Percentiles rank a stretch among this genome's conserved stretches.
These are phyloP conservation scores for Helicoverpa assulta DNA, from an alignment of 2,888 invertebrate genomes.

Conservation along the genomic window DNA sequence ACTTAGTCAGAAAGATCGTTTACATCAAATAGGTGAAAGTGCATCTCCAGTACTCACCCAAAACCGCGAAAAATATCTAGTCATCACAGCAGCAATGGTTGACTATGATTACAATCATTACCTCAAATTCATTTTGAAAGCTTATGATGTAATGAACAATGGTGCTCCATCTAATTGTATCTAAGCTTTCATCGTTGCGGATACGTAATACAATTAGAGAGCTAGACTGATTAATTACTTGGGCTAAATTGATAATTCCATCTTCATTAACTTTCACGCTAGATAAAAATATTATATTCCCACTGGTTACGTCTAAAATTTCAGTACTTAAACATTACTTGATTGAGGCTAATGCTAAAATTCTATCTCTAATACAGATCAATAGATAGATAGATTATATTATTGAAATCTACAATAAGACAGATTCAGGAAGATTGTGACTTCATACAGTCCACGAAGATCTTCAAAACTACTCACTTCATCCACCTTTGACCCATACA, in stretches of 20 bases:
- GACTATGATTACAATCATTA: too few relatives aligned
- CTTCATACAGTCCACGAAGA: conserved; percentile 4
- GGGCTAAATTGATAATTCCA: not conserved
- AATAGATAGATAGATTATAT: too few relatives aligned
- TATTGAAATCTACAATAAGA: conserved; percentile 13
- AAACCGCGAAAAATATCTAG: too few relatives aligned
- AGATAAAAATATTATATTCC: not conserved
- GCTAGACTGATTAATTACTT: not conserved
- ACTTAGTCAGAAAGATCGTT: too few relatives aligned
- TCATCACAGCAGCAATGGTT: too few relatives aligned
- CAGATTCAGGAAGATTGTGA: conserved; percentile 16
- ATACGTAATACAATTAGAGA: conserved; percentile 2
- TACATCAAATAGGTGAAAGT: too few relatives aligned
- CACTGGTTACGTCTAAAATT: not conserved
- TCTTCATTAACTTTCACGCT: not conserved
- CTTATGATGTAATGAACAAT: too few relatives aligned
- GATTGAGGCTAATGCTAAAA: too few relatives aligned
- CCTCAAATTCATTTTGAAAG: too few relatives aligned
- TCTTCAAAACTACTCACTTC: not conserved
- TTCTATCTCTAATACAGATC: too few relatives aligned
- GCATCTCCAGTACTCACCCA: too few relatives aligned
- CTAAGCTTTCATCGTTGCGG: not conserved
- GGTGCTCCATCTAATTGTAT: not conserved
- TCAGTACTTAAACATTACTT: too few relatives aligned
- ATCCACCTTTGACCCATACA: conserved; percentile 37